Percentiles rank a stretch among this genome's conserved stretches.
Evolutionary conservation across 2,113 vertebrate species (phyloP).

Genomic region (Psittacula cyanocephala): DNA sequence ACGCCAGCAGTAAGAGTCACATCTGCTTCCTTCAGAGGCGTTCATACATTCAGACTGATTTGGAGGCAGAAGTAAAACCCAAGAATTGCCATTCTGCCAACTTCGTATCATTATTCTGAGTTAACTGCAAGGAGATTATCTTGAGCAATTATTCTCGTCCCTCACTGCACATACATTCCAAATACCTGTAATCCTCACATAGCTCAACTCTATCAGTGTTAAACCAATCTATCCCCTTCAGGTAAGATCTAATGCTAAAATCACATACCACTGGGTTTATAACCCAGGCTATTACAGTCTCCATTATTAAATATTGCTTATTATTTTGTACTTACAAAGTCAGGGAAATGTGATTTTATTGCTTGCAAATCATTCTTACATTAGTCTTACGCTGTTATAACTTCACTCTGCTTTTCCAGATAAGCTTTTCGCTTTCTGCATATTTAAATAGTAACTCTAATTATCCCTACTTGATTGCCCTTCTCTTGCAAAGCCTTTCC

Average conservation of each 20-base stretch:
- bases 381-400: background rate
- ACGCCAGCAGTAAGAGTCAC: background rate
- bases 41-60: background rate
- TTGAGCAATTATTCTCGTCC: background rate
- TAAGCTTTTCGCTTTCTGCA: slow-evolving; percentile 46
- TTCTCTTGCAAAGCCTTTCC: slow-evolving; percentile 51
- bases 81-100: background rate
- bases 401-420: slow-evolving; percentile 32
- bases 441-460: slow-evolving; percentile 66
- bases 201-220: background rate
- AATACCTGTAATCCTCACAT: slow-evolving; percentile 18
- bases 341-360: slow-evolving; percentile 29
- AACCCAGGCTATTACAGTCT: background rate
- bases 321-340: slow-evolving; percentile 47
- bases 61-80: background rate
- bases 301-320: slow-evolving; percentile 20
- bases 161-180: background rate
- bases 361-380: slow-evolving; percentile 36
- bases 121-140: background rate
- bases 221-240: slow-evolving; percentile 21
- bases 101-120: background rate
- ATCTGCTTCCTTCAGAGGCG: background rate
- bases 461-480: slow-evolving; percentile 53
- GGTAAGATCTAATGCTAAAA: slow-evolving; percentile 6
- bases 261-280: slow-evolving; percentile 13